These are phyloP conservation scores for Eudorcas thomsonii DNA, from an alignment of 2,113 vertebrate species.

Conservation along the genomic window DNA sequence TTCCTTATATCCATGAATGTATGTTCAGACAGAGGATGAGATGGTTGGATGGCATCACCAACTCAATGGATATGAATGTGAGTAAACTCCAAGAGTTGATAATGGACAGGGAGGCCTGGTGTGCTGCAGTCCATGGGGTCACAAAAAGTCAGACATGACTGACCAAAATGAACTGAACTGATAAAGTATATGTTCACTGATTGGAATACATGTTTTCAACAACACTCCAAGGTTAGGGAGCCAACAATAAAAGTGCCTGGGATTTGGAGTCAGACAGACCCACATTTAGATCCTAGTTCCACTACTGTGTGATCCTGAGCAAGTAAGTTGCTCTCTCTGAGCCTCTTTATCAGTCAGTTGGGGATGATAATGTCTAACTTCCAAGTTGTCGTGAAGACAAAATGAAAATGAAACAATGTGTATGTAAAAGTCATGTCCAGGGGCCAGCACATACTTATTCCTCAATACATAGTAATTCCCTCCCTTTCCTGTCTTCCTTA, in stretches of 20 bases:
- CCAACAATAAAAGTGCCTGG: neutral
- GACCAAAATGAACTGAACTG: neutral
- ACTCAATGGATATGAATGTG: neutral
- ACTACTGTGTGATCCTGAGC: neutral
- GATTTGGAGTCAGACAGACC: neutral
- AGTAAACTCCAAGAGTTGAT: neutral
- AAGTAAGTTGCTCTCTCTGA: neutral
- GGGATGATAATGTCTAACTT: neutral
- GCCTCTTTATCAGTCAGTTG: neutral
- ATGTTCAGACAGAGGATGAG: neutral
- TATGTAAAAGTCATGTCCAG: neutral
- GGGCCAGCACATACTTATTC: neutral
- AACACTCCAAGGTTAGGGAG: neutral
- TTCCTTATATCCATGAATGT: neutral
- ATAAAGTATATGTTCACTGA: neutral
- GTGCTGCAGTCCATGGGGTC: neutral
- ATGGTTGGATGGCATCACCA: neutral
- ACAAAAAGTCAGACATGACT: neutral
- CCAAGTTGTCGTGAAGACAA: neutral
- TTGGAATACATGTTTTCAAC: neutral
- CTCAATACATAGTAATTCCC: neutral
- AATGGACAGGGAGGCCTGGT: neutral
- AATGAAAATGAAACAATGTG: neutral
- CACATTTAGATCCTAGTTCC: neutral
- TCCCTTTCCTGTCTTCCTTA: neutral